A percentile compares a stretch with the other conserved stretches of the same genome.
Evolutionary conservation across 2,797 vertebrate species (phyloP).

Genomic region (Pipistrellus kuhlii): DNA sequence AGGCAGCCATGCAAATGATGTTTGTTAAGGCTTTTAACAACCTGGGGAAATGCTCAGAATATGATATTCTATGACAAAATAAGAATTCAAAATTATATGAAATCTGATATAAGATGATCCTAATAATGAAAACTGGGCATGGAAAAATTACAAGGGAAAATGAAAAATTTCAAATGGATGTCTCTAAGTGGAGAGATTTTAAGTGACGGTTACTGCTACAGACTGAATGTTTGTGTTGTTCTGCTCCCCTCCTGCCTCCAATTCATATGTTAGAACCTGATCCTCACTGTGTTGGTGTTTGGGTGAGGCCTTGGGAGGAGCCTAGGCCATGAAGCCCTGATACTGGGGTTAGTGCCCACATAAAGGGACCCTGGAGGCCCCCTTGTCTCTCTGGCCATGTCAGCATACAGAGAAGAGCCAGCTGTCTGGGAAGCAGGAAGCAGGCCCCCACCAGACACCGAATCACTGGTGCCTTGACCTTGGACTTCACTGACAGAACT

Average conservation of each 20-base stretch:
- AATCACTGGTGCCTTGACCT: background rate
- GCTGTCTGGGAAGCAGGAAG: background rate
- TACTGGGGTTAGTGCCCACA: background rate
- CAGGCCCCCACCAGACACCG: no score
- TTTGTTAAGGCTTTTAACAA: conserved; percentile 36
- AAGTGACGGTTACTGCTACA: background rate
- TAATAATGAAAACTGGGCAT: background rate
- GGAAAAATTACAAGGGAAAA: conserved; percentile 10
- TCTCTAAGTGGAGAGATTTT: background rate
- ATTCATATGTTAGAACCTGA: background rate
- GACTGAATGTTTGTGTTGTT: background rate
- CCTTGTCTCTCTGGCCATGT: background rate
- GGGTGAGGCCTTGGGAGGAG: background rate
- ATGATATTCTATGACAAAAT: background rate
- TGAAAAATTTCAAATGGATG: background rate
- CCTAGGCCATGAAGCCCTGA: background rate
- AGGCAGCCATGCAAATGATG: background rate
- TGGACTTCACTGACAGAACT: background rate
- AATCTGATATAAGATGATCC: background rate
- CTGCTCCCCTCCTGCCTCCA: no score
- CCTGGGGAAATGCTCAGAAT: background rate
- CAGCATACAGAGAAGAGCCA: background rate
- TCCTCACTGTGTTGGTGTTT: background rate
- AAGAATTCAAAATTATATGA: conserved; percentile 4
- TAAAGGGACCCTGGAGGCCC: background rate